Evolutionary conservation across 2,113 vertebrate species (phyloP).

Genomic region (Chascanopsetta lugubris): DNA sequence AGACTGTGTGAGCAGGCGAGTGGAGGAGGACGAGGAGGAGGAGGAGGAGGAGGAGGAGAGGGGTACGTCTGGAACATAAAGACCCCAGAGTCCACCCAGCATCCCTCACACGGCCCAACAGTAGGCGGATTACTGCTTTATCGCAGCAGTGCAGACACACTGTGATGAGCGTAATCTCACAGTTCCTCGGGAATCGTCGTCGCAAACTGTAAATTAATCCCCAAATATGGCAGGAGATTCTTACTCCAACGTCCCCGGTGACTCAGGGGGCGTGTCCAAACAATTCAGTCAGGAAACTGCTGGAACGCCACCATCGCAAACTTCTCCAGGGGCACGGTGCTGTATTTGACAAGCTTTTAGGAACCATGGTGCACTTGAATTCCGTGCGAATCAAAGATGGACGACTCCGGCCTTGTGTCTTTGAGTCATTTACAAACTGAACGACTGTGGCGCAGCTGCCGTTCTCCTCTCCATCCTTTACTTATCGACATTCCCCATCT

Average conservation of each 20-base stretch:
- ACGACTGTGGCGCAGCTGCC: too few species aligned
- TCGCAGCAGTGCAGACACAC: slow-evolving; percentile 60
- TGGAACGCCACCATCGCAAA: slow-evolving; percentile 1
- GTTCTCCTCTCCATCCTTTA: too few species aligned
- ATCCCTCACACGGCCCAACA: slow-evolving; percentile 50
- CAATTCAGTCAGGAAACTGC: slow-evolving; percentile 8
- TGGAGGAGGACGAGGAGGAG: slow-evolving; percentile 16
- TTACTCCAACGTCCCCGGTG: slow-evolving; percentile 29
- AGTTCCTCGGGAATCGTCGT: slow-evolving; percentile 60
- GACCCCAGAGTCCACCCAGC: slow-evolving; percentile 52
- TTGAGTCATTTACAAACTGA: too few species aligned
- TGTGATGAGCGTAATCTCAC: slow-evolving; percentile 54
- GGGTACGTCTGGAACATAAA: slow-evolving; percentile 30
- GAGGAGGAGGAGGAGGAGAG: slow-evolving; percentile 22
- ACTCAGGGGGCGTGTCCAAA: slow-evolving; percentile 31
- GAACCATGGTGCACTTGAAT: slow-evolving; percentile 1
- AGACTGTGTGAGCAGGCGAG: slow-evolving; percentile 2
- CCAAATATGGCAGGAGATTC: slow-evolving; percentile 49
- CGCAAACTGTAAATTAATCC: slow-evolving; percentile 64
- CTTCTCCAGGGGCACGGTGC: background rate
- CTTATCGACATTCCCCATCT: too few species aligned
- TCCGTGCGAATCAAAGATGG: slow-evolving; percentile 11
- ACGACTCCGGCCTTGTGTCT: background rate
- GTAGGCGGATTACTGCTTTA: slow-evolving; percentile 65
- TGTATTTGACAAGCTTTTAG: slow-evolving; percentile 28